phyloP scores from a whole-genome alignment of 2,797 vertebrate genomes.

The Oceanodroma leucorhoa region DNA sequence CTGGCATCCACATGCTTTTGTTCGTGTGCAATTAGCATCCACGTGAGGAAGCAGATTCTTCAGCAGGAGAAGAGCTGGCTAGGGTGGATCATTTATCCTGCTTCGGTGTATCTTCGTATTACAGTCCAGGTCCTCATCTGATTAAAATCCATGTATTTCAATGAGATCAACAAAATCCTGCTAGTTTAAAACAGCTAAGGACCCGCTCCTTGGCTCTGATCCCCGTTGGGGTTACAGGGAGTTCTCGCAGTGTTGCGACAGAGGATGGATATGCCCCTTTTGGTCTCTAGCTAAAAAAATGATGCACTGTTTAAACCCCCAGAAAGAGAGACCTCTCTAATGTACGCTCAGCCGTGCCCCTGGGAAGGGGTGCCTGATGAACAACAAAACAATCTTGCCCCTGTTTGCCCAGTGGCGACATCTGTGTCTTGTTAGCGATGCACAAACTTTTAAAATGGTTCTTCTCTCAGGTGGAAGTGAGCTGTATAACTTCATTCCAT shows the following conservation, averaged over 20 bases:
- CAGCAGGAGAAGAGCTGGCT: not conserved
- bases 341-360: accelerated
- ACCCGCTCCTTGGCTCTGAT: not conserved
- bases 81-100: not conserved
- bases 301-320: not conserved
- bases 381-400: not conserved
- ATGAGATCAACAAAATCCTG: not conserved
- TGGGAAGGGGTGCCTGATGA: not conserved
- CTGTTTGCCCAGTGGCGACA: not conserved
- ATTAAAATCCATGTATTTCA: not conserved
- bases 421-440: not conserved
- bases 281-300: not conserved
- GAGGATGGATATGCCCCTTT: not conserved
- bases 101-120: not conserved
- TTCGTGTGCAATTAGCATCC: not conserved
- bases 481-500: slow-evolving; percentile 42
- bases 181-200: not conserved
- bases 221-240: not conserved
- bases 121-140: not conserved
- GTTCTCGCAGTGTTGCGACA: not conserved
- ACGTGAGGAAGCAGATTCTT: not conserved
- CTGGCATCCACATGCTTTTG: not conserved
- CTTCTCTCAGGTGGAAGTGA: slow-evolving; percentile 40
- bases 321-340: not conserved
- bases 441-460: not conserved